Conservation (phyloP, 35 echinoderm and acorn worm species). For the Lytechinus variegatus region DNA sequence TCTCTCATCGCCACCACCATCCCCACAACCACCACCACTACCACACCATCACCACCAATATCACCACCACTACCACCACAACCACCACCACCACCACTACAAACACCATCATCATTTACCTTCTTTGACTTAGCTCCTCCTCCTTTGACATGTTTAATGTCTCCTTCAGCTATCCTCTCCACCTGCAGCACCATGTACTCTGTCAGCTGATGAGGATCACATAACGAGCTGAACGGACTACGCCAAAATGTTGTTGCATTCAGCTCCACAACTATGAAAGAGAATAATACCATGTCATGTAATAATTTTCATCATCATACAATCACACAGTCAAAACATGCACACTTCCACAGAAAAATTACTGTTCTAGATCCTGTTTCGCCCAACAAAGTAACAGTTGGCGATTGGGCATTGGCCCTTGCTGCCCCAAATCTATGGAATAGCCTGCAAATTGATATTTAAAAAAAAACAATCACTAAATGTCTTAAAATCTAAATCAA, state of each 20-base stretch:
- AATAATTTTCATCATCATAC: too few relatives aligned
- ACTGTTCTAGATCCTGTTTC: too few relatives aligned
- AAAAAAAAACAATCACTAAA: too few relatives aligned
- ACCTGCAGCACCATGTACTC: constrained; percentile 85
- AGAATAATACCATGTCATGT: not conserved
- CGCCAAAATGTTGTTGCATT: constrained; percentile 70
- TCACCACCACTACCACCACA: not conserved
- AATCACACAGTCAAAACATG: too few relatives aligned
- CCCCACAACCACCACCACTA: not conserved
- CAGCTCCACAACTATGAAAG: constrained; percentile 74
- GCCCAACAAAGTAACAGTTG: too few relatives aligned
- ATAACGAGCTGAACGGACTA: constrained; percentile 71
- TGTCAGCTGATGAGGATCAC: constrained; percentile 77
- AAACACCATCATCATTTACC: constrained; percentile 46
- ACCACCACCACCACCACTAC: not conserved
- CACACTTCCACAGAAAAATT: too few relatives aligned
- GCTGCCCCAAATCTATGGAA: too few relatives aligned
- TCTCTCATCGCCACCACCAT: not conserved
- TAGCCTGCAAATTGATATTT: too few relatives aligned
- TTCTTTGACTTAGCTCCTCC: constrained; percentile 80
- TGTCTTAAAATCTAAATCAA: too few relatives aligned
- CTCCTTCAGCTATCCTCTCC: constrained; percentile 69
- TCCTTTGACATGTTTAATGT: constrained; percentile 65
- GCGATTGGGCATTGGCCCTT: too few relatives aligned
- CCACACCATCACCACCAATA: not conserved